These are phyloP conservation scores for Epinephelus awoara DNA, from an alignment of 2,797 vertebrate species.

Conservation along the genomic window DNA sequence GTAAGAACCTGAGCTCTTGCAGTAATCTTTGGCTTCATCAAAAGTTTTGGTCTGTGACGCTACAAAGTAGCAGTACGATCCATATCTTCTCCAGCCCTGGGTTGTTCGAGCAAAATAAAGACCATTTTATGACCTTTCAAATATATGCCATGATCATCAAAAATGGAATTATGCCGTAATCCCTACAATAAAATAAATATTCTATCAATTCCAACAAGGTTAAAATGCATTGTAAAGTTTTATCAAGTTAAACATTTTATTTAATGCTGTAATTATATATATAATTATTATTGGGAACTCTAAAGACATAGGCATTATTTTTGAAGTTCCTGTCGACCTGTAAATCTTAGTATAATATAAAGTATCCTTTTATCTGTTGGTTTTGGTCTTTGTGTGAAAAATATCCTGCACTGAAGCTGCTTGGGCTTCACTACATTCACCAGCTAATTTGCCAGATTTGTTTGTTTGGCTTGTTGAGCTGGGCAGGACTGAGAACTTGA, in stretches of 20 bases:
- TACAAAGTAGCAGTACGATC: constrained; percentile 91
- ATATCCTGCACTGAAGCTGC: not conserved
- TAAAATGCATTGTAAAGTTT: no score
- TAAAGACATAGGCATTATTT: not conserved
- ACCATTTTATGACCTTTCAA: not conserved
- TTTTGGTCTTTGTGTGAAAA: not conserved
- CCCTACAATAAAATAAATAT: not conserved
- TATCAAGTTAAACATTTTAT: not conserved
- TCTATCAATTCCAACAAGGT: no score
- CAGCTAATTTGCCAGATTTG: no score
- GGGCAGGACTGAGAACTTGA: not conserved
- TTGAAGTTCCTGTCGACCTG: not conserved
- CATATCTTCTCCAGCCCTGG: constrained; percentile 92
- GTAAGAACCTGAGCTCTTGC: constrained; percentile 83
- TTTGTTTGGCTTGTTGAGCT: not conserved
- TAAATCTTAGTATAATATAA: not conserved
- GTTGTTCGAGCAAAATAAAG: not conserved
- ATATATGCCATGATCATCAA: not conserved
- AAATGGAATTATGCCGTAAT: not conserved
- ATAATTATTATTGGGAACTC: no score
- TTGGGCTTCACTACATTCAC: not conserved
- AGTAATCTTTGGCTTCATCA: constrained; percentile 88
- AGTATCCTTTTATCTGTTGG: not conserved
- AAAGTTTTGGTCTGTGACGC: constrained; percentile 87
- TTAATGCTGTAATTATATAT: not conserved